These are phyloP conservation scores for Aricia agestis DNA, from an alignment of 1,140 invertebrate species.

Conservation along the genomic window DNA sequence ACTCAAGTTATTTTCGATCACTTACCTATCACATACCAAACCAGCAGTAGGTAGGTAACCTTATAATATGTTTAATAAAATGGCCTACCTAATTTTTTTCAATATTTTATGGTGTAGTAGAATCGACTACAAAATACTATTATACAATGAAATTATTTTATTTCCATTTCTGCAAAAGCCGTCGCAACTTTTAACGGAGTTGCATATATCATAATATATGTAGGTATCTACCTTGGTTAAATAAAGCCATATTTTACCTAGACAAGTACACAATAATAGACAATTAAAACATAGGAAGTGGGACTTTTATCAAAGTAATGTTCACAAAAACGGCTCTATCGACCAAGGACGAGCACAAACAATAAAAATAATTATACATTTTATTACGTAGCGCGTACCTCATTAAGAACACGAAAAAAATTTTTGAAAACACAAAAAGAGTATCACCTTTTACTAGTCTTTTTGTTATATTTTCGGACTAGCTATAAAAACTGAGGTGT, in stretches of 20 bases:
- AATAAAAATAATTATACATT: background rate
- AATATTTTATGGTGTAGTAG: no score
- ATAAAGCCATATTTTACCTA: background rate
- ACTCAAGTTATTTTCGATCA: no score
- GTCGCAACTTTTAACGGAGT: background rate
- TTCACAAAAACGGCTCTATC: background rate
- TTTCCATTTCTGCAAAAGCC: background rate
- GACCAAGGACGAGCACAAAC: background rate
- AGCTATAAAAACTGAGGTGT: background rate
- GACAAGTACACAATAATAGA: background rate
- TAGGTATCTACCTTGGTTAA: background rate
- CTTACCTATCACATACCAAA: no score
- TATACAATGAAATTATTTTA: background rate
- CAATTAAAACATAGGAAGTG: conserved; percentile 1
- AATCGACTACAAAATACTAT: no score
- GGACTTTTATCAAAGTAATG: background rate
- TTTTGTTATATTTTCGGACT: background rate
- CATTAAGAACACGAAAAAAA: background rate
- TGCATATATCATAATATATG: no score
- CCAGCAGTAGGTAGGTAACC: no score
- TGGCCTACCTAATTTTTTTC: no score
- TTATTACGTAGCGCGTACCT: background rate
- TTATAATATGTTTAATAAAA: no score
- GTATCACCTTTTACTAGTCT: background rate
- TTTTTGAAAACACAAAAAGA: background rate